Base-by-base conservation (phyloP, 2,888 invertebrate species). In the Phengaris arion region DNA sequence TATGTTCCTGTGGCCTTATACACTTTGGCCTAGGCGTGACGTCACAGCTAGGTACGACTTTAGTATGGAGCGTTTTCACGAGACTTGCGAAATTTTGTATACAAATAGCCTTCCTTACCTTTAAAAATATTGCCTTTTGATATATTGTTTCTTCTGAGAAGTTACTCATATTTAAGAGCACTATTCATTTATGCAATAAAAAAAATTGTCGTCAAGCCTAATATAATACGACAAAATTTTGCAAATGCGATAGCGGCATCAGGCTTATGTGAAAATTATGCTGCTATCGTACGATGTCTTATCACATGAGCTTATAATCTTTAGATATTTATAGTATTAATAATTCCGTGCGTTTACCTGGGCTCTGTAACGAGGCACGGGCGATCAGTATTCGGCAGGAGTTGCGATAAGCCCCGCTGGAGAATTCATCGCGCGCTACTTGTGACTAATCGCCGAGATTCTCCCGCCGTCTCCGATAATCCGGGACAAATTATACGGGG, bases 401-500 rank as follows among this genome's bases (percentile, higher is more conserved):
- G 92, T 90, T 77, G 83, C 85, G 89, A 90, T 90, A 90, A 90
- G 89, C 89, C 83, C 78, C 78, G 79, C 82, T 35, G 81, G 83
- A 80, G 82, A 83, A 84, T 35, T 35, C 35, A 35, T 89, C 87
- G 85, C 86, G 85, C 86, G 90, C 90, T 90, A 88, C 90, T 92
- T 89, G 90, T 90, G 91, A 92, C 93, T 93, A 93, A 93, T 93
- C 93, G 92, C 86, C 82, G 84, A 92, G 92, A 91, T 92, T 90
- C n/a, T n/a, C n/a, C n/a, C n/a, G 83, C 86, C 90, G 90, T 89
- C 89, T 89, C 87, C 85, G 91, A 89, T 92, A 92, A 93, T 93
- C 92, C 90, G 84, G 87, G 87, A 87, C 90, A 90, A 92, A 91
- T 91, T 91, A 91, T 90, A 89, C 64, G 88, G 89, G 90, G 91